Evolutionary conservation across 2,113 vertebrate species (phyloP).

Genomic region (Macquaria australasica): DNA sequence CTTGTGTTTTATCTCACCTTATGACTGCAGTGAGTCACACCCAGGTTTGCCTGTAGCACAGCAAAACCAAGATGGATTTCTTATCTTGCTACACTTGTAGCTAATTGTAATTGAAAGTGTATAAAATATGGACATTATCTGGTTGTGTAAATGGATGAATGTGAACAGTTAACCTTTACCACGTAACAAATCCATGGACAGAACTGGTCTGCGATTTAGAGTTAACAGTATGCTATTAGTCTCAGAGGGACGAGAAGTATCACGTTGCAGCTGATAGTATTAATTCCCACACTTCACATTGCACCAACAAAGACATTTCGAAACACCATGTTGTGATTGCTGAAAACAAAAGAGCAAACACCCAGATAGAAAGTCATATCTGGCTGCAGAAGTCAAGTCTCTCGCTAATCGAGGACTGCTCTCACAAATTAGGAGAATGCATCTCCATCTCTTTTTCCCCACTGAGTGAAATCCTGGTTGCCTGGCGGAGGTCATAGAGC

Average conservation of each 20-base stretch:
- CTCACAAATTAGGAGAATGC: neutral
- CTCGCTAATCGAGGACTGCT: neutral
- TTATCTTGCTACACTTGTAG: neutral
- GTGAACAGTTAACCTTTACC: neutral
- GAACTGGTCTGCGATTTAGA: neutral
- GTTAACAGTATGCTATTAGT: neutral
- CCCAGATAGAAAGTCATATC: neutral
- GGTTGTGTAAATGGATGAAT: neutral
- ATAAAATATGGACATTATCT: neutral
- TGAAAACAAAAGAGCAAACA: slow-evolving; percentile 5
- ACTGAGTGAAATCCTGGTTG: slow-evolving; percentile 27
- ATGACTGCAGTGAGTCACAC: neutral
- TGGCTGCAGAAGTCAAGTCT: neutral
- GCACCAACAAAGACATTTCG: neutral
- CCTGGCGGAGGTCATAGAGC: slow-evolving; percentile 56
- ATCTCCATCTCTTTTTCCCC: neutral
- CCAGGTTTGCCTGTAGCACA: neutral
- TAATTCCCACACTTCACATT: neutral
- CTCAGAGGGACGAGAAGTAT: neutral
- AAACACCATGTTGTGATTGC: neutral
- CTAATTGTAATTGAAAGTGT: neutral
- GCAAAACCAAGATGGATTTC: neutral
- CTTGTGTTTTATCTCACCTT: neutral
- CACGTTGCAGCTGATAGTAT: neutral
- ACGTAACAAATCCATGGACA: neutral